These are phyloP conservation scores for Caradrina kadenii DNA, from an alignment of 2,888 invertebrate species.

Conservation along the genomic window DNA sequence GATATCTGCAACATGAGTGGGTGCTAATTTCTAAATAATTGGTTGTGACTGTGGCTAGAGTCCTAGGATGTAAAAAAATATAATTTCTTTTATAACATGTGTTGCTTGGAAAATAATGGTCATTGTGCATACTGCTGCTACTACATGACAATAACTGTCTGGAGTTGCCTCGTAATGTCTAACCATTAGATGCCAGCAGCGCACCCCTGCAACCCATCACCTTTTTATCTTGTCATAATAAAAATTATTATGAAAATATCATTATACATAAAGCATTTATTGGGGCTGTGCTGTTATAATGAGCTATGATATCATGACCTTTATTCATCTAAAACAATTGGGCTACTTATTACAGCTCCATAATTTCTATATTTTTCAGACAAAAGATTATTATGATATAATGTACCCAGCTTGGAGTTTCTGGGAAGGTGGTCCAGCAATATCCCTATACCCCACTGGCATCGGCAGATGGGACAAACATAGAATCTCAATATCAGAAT, in stretches of 20 bases:
- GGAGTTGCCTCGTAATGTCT: no score
- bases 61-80: neutral
- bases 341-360: neutral
- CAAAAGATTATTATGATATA: constrained; percentile 95
- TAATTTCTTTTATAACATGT: neutral
- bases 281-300: no score
- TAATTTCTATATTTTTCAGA: constrained; percentile 78
- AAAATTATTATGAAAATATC: no score
- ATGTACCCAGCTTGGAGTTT: constrained; percentile 99
- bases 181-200: no score
- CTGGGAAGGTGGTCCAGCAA: constrained; percentile 99
- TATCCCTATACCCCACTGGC: constrained; percentile 97
- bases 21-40: neutral
- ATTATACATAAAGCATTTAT: no score
- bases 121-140: no score
- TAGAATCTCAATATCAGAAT: constrained; percentile 92
- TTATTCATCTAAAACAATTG: no score
- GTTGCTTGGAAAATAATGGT: neutral
- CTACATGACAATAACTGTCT: no score
- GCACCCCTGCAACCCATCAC: no score
- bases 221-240: no score
- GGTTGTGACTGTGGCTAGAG: neutral
- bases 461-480: constrained; percentile 98
- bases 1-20: neutral
- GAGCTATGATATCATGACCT: no score